phyloP scores from a whole-genome alignment of 2,113 vertebrate genomes.

The Myotis davidii region DNA sequence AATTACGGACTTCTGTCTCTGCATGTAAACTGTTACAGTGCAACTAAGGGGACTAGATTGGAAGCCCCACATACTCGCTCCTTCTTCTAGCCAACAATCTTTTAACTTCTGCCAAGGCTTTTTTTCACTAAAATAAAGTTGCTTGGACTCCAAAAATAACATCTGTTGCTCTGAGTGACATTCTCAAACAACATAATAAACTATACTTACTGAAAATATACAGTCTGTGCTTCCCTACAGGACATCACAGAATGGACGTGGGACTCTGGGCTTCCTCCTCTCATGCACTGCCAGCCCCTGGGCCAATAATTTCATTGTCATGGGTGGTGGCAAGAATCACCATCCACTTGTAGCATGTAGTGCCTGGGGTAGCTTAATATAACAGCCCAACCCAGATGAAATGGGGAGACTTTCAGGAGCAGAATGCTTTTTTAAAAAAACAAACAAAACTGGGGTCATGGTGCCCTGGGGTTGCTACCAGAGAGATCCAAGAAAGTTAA shows the following conservation, averaged over 20 bases:
- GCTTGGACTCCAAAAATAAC: conserved; percentile 76
- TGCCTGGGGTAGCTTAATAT: conserved; percentile 6
- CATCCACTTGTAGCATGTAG: background rate
- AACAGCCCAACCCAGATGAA: background rate
- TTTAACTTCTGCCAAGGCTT: conserved; percentile 75
- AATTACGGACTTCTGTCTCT: conserved; percentile 27
- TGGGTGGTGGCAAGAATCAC: background rate
- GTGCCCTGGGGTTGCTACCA: background rate
- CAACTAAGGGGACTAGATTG: conserved; percentile 11
- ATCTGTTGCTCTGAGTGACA: conserved; percentile 80
- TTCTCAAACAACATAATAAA: conserved; percentile 79
- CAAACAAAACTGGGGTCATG: background rate
- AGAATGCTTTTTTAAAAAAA: background rate
- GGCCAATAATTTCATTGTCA: conserved; percentile 7
- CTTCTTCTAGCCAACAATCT: conserved; percentile 64
- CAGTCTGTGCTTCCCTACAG: conserved; percentile 51
- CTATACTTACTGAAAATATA: conserved; percentile 73
- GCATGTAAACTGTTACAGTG: conserved; percentile 27
- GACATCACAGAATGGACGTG: conserved; percentile 16
- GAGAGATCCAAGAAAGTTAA: background rate
- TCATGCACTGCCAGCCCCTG: background rate
- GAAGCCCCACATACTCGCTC: conserved; percentile 48
- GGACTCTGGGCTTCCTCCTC: background rate
- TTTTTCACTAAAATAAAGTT: conserved; percentile 71
- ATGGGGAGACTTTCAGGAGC: background rate